phyloP scores from a whole-genome alignment of 1,140 invertebrate genomes.

The Phocides pigmalion region DNA sequence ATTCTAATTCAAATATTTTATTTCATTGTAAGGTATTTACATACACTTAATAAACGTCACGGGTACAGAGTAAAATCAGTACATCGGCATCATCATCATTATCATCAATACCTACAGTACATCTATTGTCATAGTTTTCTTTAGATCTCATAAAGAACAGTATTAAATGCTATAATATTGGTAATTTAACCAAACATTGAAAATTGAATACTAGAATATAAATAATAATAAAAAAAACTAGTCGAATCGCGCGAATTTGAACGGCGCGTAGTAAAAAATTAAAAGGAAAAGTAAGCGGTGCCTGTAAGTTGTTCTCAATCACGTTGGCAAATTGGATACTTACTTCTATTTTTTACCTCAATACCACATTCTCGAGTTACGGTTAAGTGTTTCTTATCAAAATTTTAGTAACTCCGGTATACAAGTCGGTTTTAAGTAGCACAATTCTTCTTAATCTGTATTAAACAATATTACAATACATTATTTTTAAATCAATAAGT shows the following conservation, averaged over 20 bases:
- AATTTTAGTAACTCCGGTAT: background rate
- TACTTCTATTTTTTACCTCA: slow-evolving; percentile 8
- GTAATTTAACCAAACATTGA: too few relatives aligned
- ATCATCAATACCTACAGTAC: too few relatives aligned
- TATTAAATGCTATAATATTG: too few relatives aligned
- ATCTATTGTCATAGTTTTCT: too few relatives aligned
- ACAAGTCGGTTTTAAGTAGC: background rate
- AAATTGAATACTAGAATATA: too few relatives aligned
- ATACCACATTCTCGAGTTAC: slow-evolving; percentile 3
- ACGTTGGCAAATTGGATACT: slow-evolving; percentile 19
- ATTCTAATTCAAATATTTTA: too few relatives aligned
- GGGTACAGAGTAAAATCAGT: too few relatives aligned
- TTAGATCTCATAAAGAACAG: too few relatives aligned
- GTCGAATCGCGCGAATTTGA: background rate
- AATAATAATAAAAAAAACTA: too few relatives aligned
- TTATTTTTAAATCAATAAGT: background rate
- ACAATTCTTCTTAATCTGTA: background rate
- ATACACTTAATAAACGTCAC: too few relatives aligned
- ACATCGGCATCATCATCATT: too few relatives aligned
- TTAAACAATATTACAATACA: background rate
- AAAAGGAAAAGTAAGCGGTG: slow-evolving; percentile 3
- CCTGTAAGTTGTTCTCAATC: slow-evolving; percentile 13
- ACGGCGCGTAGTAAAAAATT: background rate
- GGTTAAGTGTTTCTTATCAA: background rate
- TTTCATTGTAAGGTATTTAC: too few relatives aligned